Evolutionary conservation across 2,113 vertebrate species (phyloP), one percentile per base, ranked within the genome.

Genomic region (Microtus montanus): DNA sequence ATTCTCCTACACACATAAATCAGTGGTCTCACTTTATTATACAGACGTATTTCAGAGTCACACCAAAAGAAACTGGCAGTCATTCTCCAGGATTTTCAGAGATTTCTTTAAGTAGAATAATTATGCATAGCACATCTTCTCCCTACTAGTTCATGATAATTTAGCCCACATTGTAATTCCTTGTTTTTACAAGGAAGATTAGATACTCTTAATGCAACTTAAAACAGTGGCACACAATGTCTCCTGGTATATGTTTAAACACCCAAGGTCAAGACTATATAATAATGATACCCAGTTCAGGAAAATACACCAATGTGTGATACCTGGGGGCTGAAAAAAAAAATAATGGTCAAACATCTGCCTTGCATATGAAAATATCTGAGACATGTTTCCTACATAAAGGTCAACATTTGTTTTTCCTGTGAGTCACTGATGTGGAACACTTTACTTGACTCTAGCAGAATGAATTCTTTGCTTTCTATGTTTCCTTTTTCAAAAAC

Each of bases 401-500:
- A 83, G 17, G 14, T 35, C 20, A 86, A 20, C 44, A 92, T 20
- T 4, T 74, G 15, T 63, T 6, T 30, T 89, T 89, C 15, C 11
- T 95, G 9, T 71, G 80, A 47, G 5, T 80, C 28, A 89, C 35
- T 7, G 64, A 82, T 38, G 0, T 47, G 14, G 79, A 17, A 3
- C 84, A 38, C 9, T 4, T 2, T 85, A 10, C 17, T 44, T 33
- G 4, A 38, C 24, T 44, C 33, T 14, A 79, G 54, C 44, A 0
- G 0, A 49, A 84, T 44, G 58, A 14, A 22, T 8, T 7, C 5
- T 54, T 86, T 86, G 19, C 63, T 75, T 80, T 80, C 19, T 2
- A 22, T 84, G n/a, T 13, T 66, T 0, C 0, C 0, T n/a, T 22
- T 0, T 24, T 64, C 9, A 83, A 26, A 64, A 3, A 14, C 2